These are phyloP conservation scores for Parambassis ranga DNA, from an alignment of 2,797 vertebrate genomes.

Conservation along the genomic window DNA sequence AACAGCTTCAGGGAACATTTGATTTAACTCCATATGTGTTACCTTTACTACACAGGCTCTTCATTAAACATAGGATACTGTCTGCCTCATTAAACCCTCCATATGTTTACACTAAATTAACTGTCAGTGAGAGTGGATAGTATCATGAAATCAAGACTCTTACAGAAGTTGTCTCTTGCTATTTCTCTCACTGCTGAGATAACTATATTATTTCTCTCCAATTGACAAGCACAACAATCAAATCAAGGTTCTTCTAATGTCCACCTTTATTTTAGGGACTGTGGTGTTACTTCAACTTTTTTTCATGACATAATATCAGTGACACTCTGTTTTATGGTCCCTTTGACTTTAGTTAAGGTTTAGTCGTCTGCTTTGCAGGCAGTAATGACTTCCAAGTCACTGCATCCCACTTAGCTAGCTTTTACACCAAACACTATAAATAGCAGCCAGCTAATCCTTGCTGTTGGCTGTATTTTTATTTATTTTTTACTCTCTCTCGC, in stretches of 20 bases:
- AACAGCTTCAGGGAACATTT: background rate
- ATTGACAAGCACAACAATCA: no score
- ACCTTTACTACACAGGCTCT: background rate
- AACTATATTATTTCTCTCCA: no score
- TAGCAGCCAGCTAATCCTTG: constrained; percentile 46
- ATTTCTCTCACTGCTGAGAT: background rate
- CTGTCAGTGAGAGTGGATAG: background rate
- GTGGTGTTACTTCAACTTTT: no score
- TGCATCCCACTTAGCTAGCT: constrained; percentile 43
- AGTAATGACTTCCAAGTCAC: constrained; percentile 45
- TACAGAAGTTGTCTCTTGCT: no score
- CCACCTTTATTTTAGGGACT: no score
- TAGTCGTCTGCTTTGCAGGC: constrained; percentile 39
- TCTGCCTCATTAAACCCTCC: constrained; percentile 11
- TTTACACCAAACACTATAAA: constrained; percentile 55
- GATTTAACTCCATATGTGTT: background rate
- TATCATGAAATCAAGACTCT: no score
- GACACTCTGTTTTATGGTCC: background rate
- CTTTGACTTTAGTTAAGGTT: constrained; percentile 24
- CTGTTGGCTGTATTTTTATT: constrained; percentile 33
- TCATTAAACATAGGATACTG: no score
- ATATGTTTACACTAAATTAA: background rate
- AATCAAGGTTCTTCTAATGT: no score
- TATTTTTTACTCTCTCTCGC: constrained; percentile 20
- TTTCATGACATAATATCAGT: background rate